Percentiles rank a stretch among this genome's conserved stretches.
phyloP scores from a whole-genome alignment of 2,113 vertebrate species.

The Grammomys surdaster region DNA sequence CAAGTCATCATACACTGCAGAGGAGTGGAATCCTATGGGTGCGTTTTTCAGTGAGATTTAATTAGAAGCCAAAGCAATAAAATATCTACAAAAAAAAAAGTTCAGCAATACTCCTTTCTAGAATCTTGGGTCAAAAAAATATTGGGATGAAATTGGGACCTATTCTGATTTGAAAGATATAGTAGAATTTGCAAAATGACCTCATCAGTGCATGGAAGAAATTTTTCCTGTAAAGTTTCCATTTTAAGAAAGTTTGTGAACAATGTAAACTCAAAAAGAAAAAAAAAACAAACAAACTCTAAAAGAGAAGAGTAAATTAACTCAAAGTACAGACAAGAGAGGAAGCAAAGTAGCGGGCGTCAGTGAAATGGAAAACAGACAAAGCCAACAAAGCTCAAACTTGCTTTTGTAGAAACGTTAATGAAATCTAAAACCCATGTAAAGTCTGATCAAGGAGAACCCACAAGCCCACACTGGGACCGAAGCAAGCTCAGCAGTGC shows the following conservation, averaged over 20 bases:
- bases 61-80: not conserved
- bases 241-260: constrained; percentile 33
- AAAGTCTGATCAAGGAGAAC: constrained; percentile 24
- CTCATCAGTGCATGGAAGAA: not conserved
- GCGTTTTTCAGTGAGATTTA: not conserved
- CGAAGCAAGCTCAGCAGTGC: not conserved
- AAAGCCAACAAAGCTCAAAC: constrained; percentile 11
- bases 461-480: not conserved
- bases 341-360: not conserved
- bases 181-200: not conserved
- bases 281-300: not conserved
- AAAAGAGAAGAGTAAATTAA: not conserved
- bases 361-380: not conserved
- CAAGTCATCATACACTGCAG: not conserved
- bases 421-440: not conserved
- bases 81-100: not conserved
- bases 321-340: not conserved
- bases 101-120: not conserved
- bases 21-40: not conserved
- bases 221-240: not conserved
- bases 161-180: constrained; percentile 19
- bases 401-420: constrained; percentile 3
- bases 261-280: not conserved
- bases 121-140: not conserved
- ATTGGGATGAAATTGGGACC: not conserved